Conservation (phyloP, 2,888 invertebrate species). For the Dinocampus coccinellae region DNA sequence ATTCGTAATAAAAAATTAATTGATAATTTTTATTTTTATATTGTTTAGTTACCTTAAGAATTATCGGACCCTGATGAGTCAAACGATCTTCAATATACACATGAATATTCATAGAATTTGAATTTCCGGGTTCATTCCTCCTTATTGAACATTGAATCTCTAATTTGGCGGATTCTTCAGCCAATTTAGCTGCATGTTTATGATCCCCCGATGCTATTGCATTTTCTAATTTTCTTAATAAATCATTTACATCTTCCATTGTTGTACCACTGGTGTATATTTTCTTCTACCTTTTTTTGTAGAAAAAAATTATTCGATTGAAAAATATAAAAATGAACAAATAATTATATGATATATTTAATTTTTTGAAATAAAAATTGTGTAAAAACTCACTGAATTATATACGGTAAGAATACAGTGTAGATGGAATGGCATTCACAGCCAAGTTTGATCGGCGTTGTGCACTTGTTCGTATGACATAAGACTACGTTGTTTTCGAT, state of each 20-base stretch:
- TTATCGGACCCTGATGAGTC: slow-evolving; percentile 85
- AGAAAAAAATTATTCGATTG: background rate
- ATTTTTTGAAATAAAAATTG: too few species aligned
- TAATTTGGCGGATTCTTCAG: slow-evolving; percentile 81
- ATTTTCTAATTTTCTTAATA: slow-evolving; percentile 80
- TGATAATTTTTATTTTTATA: background rate
- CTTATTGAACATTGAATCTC: slow-evolving; percentile 82
- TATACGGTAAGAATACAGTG: too few species aligned
- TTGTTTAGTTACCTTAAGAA: slow-evolving; percentile 75
- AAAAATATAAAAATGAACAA: too few species aligned
- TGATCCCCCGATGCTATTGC: slow-evolving; percentile 85
- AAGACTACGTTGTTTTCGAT: too few species aligned
- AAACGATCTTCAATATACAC: slow-evolving; percentile 86
- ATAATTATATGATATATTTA: too few species aligned
- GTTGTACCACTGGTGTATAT: too few species aligned
- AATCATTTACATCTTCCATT: slow-evolving; percentile 70
- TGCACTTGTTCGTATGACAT: too few species aligned
- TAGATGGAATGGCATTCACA: too few species aligned
- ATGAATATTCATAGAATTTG: slow-evolving; percentile 75
- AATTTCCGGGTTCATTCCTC: slow-evolving; percentile 66
- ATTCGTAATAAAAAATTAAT: background rate
- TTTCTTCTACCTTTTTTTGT: background rate
- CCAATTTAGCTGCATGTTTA: slow-evolving; percentile 81
- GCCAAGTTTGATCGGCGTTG: too few species aligned
- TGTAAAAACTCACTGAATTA: too few species aligned